Conservation (phyloP, 1,140 invertebrate species). For the Hestina assimilis region DNA sequence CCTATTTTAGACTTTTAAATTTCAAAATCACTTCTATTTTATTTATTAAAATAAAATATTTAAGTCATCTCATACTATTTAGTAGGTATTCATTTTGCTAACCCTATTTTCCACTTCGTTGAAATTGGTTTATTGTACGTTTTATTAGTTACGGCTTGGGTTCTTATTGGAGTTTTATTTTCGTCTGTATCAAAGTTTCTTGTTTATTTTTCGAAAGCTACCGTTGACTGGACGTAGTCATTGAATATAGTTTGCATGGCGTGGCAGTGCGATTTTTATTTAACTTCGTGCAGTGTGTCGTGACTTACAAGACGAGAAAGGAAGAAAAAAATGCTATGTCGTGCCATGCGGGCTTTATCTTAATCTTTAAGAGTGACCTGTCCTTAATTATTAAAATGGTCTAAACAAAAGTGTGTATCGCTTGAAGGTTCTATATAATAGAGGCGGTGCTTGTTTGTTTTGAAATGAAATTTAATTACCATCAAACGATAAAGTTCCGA, state of each 20-base stretch:
- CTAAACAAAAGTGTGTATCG: conserved; percentile 20
- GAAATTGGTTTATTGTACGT: conserved; percentile 43
- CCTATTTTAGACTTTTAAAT: too few relatives aligned
- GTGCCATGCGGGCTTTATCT: conserved; percentile 30
- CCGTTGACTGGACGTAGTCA: conserved; percentile 39
- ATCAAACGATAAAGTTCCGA: conserved; percentile 48
- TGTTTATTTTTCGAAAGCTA: conserved; percentile 54
- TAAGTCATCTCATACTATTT: not conserved
- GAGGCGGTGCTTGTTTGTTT: conserved; percentile 61
- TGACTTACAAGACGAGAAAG: conserved; percentile 49
- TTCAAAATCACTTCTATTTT: too few relatives aligned
- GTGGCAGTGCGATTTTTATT: conserved; percentile 51
- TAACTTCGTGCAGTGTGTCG: conserved; percentile 47
- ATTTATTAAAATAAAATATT: too few relatives aligned
- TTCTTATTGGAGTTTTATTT: conserved; percentile 56
- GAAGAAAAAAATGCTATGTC: conserved; percentile 28
- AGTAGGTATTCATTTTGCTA: not conserved
- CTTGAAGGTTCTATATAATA: conserved; percentile 14
- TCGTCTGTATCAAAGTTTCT: conserved; percentile 36
- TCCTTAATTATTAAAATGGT: conserved; percentile 13
- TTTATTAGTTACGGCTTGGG: conserved; percentile 37
- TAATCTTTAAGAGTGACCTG: conserved; percentile 18
- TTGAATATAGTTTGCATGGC: conserved; percentile 36
- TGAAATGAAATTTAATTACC: conserved; percentile 58
- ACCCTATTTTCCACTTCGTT: conserved; percentile 41